A percentile compares a stretch with the other conserved stretches of the same genome.
phyloP scores from a whole-genome alignment of 2,113 vertebrate species.

The Cephalopterus ornatus region DNA sequence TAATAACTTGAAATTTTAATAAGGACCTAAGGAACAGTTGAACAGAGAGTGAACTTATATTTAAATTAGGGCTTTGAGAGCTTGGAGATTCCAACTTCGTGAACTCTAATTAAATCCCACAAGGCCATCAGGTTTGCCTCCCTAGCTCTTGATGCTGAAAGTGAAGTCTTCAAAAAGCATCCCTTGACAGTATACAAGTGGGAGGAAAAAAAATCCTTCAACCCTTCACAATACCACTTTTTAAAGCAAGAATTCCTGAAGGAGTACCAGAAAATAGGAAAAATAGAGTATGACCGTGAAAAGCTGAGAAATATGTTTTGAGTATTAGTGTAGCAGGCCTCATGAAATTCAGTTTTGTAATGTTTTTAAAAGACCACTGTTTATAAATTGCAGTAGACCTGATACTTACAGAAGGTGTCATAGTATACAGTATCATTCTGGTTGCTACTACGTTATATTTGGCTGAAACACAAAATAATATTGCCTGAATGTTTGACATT shows the following conservation, averaged over 20 bases:
- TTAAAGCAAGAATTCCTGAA: constrained; percentile 75
- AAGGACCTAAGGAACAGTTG: constrained; percentile 79
- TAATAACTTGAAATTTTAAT: constrained; percentile 82
- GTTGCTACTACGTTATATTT: neutral
- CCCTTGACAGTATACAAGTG: constrained; percentile 74
- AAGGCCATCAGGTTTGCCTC: constrained; percentile 79
- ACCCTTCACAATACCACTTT: constrained; percentile 47
- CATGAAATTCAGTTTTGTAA: constrained; percentile 19
- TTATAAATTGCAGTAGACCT: neutral
- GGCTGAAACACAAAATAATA: neutral
- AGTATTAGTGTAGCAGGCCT: constrained; percentile 24
- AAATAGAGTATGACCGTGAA: constrained; percentile 58
- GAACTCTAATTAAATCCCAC: constrained; percentile 84
- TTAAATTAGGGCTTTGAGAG: constrained; percentile 81
- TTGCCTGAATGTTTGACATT: neutral
- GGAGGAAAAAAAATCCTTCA: constrained; percentile 59
- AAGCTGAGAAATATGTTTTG: constrained; percentile 29
- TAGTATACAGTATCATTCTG: neutral
- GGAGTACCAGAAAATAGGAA: constrained; percentile 67
- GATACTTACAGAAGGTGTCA: neutral
- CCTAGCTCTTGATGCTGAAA: constrained; percentile 75
- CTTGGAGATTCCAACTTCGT: constrained; percentile 76
- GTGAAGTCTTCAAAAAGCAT: constrained; percentile 79
- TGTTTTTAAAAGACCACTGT: neutral
- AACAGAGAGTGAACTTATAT: constrained; percentile 78